These are phyloP conservation scores for Hydraecia micacea DNA, from an alignment of 2,888 invertebrate species.

Conservation along the genomic window DNA sequence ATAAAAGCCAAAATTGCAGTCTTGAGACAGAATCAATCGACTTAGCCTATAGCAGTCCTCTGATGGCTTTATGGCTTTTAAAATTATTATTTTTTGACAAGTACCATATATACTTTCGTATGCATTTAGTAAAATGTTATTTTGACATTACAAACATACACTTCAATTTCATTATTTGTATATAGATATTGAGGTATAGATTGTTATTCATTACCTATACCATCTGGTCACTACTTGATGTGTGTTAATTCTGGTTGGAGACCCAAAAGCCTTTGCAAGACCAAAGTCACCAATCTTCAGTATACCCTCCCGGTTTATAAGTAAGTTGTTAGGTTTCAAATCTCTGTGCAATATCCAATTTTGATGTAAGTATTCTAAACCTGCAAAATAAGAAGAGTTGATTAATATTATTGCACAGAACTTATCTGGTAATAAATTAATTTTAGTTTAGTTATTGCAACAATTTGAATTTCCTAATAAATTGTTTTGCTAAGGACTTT, in stretches of 20 bases:
- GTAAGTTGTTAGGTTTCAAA: slow-evolving; percentile 99
- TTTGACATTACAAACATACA: no score
- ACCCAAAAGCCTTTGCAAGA: slow-evolving; percentile 98
- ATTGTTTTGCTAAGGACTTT: not conserved
- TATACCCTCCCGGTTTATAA: slow-evolving; percentile 97
- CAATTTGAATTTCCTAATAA: not conserved
- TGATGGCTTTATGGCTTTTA: not conserved
- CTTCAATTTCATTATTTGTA: no score
- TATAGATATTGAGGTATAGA: no score
- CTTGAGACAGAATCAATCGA: not conserved
- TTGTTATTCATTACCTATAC: slow-evolving; percentile 92
- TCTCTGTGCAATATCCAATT: slow-evolving; percentile 99
- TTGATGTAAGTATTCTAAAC: slow-evolving; percentile 98
- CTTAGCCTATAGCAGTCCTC: not conserved
- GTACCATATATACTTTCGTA: no score
- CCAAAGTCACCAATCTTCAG: slow-evolving; percentile 99
- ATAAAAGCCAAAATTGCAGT: not conserved
- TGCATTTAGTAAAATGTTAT: no score
- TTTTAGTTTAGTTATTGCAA: not conserved
- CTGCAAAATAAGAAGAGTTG: slow-evolving; percentile 69
- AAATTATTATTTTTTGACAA: no score
- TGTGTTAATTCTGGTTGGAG: slow-evolving; percentile 98
- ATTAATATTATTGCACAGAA: not conserved
- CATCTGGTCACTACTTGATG: slow-evolving; percentile 99
- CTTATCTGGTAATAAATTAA: not conserved